These are phyloP conservation scores for Aurelia coerulea DNA, from an alignment of 30 jellyfish, hydroid and myxozoan genomes.

Conservation along the genomic window DNA sequence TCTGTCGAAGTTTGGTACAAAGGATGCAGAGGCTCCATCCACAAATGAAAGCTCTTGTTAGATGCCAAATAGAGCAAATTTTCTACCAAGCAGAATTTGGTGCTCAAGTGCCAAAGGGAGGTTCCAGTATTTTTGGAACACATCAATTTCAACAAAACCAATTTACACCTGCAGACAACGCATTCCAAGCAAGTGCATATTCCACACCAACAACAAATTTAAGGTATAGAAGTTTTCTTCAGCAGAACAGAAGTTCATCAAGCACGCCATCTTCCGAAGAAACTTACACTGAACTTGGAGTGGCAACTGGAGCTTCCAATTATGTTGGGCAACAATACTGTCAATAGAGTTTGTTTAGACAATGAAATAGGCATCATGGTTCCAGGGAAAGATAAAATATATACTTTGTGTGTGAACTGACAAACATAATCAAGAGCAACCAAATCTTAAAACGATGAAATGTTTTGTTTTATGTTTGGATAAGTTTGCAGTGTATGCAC, in stretches of 20 bases:
- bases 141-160: slow-evolving; percentile 9
- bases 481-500: no score
- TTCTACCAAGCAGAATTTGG: slow-evolving; percentile 42
- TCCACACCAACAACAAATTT: slow-evolving; percentile 18
- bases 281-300: slow-evolving; percentile 7
- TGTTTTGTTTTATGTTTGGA: no score
- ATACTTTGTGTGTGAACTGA: neutral
- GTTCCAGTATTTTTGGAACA: no score
- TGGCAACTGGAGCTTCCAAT: slow-evolving; percentile 21
- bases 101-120: no score
- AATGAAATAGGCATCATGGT: slow-evolving; percentile 17
- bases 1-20: no score
- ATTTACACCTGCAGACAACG: neutral
- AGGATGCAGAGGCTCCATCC: slow-evolving; percentile 17
- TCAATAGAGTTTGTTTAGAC: slow-evolving; percentile 7
- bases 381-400: neutral
- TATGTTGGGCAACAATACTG: slow-evolving; percentile 13
- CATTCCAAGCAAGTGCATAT: slow-evolving; percentile 2
- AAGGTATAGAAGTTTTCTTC: slow-evolving; percentile 8
- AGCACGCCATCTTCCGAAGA: slow-evolving; percentile 18
- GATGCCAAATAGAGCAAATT: slow-evolving; percentile 42
- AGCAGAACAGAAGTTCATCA: no score
- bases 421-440: neutral
- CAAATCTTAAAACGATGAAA: no score
- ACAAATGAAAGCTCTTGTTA: slow-evolving; percentile 23